Percentiles rank a stretch among this genome's conserved stretches.
Evolutionary conservation across 2,113 vertebrate genomes (phyloP).

Genomic region (Cygnus atratus): DNA sequence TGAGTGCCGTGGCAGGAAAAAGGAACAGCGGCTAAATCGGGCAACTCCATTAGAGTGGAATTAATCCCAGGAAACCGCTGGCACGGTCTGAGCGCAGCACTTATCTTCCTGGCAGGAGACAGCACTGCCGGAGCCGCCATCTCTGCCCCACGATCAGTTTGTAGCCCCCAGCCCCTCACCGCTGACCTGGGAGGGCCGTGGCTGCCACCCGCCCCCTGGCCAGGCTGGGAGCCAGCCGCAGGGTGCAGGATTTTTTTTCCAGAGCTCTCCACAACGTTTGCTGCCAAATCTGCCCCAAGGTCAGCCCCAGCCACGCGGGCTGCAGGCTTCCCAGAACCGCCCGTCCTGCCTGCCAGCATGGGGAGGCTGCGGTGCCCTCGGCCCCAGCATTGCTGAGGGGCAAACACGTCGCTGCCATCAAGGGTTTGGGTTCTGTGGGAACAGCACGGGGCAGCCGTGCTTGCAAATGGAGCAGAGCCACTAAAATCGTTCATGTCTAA

Average conservation of each 20-base stretch:
- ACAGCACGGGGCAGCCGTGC: neutral
- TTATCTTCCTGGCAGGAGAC: neutral
- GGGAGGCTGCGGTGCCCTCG: neutral
- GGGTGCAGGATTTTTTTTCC: neutral
- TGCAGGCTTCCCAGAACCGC: slow-evolving; percentile 53
- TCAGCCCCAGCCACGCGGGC: neutral
- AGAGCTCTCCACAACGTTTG: neutral
- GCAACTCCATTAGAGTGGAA: slow-evolving; percentile 47
- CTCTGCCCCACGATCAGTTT: neutral
- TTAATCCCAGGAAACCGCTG: slow-evolving; percentile 24
- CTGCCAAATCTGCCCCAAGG: slow-evolving; percentile 52
- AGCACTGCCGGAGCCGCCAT: neutral
- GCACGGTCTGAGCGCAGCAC: neutral
- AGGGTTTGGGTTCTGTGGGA: neutral
- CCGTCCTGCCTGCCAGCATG: neutral
- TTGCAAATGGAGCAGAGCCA: neutral
- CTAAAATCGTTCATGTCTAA: neutral
- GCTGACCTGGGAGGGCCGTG: neutral
- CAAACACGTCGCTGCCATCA: fast-evolving
- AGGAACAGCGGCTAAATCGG: slow-evolving; percentile 26
- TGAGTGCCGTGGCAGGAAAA: neutral
- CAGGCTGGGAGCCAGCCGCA: neutral
- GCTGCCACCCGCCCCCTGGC: neutral
- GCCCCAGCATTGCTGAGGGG: neutral
- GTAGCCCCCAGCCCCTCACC: fast-evolving